Evolutionary conservation across 2,113 vertebrate species (phyloP), one percentile per base, ranked within the genome.

Genomic region (Ceyx cyanopectus): DNA sequence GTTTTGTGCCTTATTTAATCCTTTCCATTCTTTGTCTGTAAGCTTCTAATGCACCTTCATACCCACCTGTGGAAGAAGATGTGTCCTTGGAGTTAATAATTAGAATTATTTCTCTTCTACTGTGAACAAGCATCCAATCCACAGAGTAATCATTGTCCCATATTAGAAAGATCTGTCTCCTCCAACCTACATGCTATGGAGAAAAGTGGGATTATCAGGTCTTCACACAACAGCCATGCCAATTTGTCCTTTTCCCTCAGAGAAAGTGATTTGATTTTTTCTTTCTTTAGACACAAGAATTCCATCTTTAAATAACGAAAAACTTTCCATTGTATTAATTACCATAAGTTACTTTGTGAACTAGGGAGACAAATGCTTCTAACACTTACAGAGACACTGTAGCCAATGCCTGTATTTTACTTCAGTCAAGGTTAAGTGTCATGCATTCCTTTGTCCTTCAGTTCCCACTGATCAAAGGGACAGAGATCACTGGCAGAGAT

Each of bases 71-170:
- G 34, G 60, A 92, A 82, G 63, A 87, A 89, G 63, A 22, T 56
- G 67, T 77, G n/a, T 80, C 43, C 46, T 93, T 93, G 63, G 56
- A 89, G 51, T 60, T 77, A 87, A 65, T 89, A 57, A 92, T n/a
- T 74, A 92, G 74, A 89, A 73, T 79, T 66, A 61, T 79, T 92
- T 81, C 54, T 89, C 56, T 79, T 66, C 51, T 51, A 0, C 66
- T n/a, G 24, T 77, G 67, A 91, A 24, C 48, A 89, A 80, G 23
- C 34, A 32, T 76, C 62, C 87, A 73, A 65, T 50, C 54, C 62
- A 56, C 24, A 62, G 60, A 74, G 21, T 57, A 72, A 2, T 66
- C 26, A 14, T 46, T 79, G 66, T 66, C 56, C 46, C 23, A 2
- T 26, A 26, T 66, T 17, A 40, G 74, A 69, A 69, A 79, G 16